A percentile compares a stretch with the other conserved stretches of the same genome.
phyloP scores from a whole-genome alignment of 2,113 vertebrate genomes.

The Malaclemys terrapin region DNA sequence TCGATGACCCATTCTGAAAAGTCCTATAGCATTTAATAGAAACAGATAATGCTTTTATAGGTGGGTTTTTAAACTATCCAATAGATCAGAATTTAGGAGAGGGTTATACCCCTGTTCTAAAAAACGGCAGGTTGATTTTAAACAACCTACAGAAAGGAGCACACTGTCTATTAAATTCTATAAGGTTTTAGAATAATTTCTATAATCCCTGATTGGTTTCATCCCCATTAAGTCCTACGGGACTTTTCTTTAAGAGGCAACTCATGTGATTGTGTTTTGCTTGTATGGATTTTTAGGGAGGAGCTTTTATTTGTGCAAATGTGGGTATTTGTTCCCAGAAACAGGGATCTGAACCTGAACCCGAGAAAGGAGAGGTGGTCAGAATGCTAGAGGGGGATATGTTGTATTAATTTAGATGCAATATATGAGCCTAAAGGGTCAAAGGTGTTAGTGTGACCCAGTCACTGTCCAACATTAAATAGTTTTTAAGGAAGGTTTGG shows the following conservation, averaged over 20 bases:
- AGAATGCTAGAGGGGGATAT: not conserved
- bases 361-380: not conserved
- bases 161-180: not conserved
- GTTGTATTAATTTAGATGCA: not conserved
- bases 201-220: not conserved
- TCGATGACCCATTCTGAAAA: not conserved
- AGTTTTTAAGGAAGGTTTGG: not conserved
- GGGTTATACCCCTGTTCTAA: not conserved
- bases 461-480: not conserved
- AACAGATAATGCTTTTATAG: not conserved
- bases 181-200: accelerated
- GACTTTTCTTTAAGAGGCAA: not conserved
- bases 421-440: not conserved
- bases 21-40: not conserved
- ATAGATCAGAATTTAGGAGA: not conserved
- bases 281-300: not conserved
- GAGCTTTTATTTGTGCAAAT: not conserved
- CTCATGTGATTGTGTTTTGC: not conserved
- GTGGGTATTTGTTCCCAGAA: accelerated
- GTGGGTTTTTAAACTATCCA: not conserved
- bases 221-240: accelerated
- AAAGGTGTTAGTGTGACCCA: not conserved
- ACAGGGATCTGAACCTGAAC: not conserved
- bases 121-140: not conserved
- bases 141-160: not conserved